Percentiles rank a stretch among this genome's conserved stretches.
These are phyloP conservation scores for Cladorhizidae sp. DNA, from an alignment of 37 sponge, comb jelly and placozoan genomes.

Conservation along the genomic window DNA sequence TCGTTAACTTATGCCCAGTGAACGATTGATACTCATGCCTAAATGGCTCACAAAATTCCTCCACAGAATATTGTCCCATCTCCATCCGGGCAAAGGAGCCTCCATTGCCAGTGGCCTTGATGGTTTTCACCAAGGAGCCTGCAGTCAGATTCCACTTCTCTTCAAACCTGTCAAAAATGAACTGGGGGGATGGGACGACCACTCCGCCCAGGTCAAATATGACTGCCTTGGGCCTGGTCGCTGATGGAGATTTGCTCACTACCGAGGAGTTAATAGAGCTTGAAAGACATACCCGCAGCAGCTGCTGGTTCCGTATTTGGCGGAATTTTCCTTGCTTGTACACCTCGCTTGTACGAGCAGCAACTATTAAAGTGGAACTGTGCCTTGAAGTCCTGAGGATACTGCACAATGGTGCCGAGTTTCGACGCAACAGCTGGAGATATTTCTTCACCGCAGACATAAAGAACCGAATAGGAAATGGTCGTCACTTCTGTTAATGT, in stretches of 20 bases:
- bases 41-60: slow-evolving; percentile 46
- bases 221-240: slow-evolving; percentile 59
- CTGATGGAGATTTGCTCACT: not conserved
- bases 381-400: too few species aligned
- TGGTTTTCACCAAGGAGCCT: slow-evolving; percentile 46
- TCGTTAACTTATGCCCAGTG: not conserved
- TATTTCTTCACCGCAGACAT: too few species aligned
- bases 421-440: too few species aligned
- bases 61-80: slow-evolving; percentile 55
- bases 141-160: slow-evolving; percentile 21
- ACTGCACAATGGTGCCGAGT: too few species aligned
- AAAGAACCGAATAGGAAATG: too few species aligned
- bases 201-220: slow-evolving; percentile 82
- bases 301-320: too few species aligned
- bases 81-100: slow-evolving; percentile 67
- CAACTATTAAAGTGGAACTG: too few species aligned
- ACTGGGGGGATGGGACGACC: slow-evolving; percentile 57
- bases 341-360: too few species aligned
- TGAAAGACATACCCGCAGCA: too few species aligned
- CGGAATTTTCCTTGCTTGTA: too few species aligned
- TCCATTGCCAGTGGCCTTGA: slow-evolving; percentile 39
- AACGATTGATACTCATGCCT: slow-evolving; percentile 18
- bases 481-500: too few species aligned
- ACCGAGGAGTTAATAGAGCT: not conserved
- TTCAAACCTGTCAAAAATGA: slow-evolving; percentile 55